These are phyloP conservation scores for Megathymus violae DNA, from an alignment of 1,140 invertebrate genomes.

Conservation along the genomic window DNA sequence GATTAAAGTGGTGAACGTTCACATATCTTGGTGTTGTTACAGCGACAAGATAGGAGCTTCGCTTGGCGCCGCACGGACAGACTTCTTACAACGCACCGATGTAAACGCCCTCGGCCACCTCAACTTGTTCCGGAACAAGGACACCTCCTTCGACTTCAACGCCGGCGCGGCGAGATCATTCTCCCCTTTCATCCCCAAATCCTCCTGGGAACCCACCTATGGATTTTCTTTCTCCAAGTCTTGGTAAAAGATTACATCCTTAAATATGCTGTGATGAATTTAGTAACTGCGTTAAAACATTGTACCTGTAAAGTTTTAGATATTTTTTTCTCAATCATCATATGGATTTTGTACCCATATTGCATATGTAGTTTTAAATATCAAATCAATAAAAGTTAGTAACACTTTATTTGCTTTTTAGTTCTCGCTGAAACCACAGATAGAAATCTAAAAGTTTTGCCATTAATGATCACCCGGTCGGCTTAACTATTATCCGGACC, in stretches of 20 bases:
- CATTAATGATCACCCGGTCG: too few species aligned
- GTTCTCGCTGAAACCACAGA: too few species aligned
- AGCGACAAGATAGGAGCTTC: slow-evolving; percentile 38
- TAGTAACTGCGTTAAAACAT: neutral
- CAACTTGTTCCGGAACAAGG: slow-evolving; percentile 38
- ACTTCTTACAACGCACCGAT: slow-evolving; percentile 34
- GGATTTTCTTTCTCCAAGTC: slow-evolving; percentile 27
- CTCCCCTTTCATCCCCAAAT: slow-evolving; percentile 43
- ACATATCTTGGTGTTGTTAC: slow-evolving; percentile 29
- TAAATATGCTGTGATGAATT: neutral
- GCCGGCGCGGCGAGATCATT: slow-evolving; percentile 42
- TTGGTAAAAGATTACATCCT: slow-evolving; percentile 1
- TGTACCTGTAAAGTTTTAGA: neutral
- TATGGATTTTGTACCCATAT: too few species aligned
- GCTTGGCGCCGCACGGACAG: slow-evolving; percentile 23
- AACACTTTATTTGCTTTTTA: too few species aligned
- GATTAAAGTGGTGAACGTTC: too few species aligned
- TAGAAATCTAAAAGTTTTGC: too few species aligned
- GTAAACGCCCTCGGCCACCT: slow-evolving; percentile 40
- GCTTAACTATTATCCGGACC: too few species aligned
- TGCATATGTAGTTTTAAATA: too few species aligned
- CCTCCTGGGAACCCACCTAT: slow-evolving; percentile 37
- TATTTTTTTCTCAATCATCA: too few species aligned
- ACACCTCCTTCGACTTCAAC: slow-evolving; percentile 44
- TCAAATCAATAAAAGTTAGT: too few species aligned